Evolutionary conservation across 2,797 vertebrate species (phyloP).

Genomic region (Neosalanx taihuensis): DNA sequence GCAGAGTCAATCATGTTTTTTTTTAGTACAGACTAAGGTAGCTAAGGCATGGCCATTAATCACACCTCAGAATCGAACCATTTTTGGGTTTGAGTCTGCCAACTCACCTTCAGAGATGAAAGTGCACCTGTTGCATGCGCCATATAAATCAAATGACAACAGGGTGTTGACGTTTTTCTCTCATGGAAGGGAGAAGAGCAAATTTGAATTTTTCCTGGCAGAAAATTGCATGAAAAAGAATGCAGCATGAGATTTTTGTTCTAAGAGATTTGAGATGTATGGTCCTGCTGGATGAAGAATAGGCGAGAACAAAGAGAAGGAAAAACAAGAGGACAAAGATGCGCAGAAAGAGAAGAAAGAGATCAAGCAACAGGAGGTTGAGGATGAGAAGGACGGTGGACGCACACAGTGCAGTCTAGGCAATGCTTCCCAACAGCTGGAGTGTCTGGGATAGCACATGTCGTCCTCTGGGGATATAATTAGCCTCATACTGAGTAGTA

Average conservation of each 20-base stretch:
- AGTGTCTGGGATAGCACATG: background rate
- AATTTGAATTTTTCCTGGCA: conserved; percentile 37
- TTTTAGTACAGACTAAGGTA: background rate
- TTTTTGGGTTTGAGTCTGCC: background rate
- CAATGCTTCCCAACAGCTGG: background rate
- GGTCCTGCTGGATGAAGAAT: conserved; percentile 56
- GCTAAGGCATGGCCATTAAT: background rate
- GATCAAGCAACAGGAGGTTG: background rate
- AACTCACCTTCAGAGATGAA: conserved; percentile 34
- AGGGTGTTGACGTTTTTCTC: conserved; percentile 30
- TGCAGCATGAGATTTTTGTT: conserved; percentile 36
- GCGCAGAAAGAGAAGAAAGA: background rate
- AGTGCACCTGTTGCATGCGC: conserved; percentile 54
- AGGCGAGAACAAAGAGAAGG: conserved; percentile 14
- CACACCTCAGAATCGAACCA: background rate
- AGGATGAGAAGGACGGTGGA: background rate
- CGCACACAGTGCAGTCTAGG: background rate
- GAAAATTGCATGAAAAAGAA: conserved; percentile 34
- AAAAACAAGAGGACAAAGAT: background rate
- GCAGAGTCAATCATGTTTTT: background rate
- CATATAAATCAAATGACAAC: conserved; percentile 28
- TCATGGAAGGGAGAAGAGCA: conserved; percentile 31
- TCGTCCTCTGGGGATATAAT: background rate
- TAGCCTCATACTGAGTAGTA: background rate
- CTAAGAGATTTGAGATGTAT: conserved; percentile 57